A percentile compares a stretch with the other conserved stretches of the same genome.
phyloP scores from a whole-genome alignment of 2,113 vertebrate species.

The Collichthys lucidus region DNA sequence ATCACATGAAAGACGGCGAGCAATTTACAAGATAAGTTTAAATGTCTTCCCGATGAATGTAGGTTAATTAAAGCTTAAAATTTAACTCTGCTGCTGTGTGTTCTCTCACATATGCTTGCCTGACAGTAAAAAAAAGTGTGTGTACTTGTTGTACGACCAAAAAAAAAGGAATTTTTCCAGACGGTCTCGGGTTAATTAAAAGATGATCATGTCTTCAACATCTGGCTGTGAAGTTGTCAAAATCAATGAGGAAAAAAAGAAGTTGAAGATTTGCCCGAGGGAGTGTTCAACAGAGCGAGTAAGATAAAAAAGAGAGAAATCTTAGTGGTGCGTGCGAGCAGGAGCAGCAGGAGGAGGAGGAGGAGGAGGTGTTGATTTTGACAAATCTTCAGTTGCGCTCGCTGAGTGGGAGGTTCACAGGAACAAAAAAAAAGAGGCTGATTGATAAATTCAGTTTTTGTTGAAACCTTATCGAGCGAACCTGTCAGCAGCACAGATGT shows the following conservation, averaged over 20 bases:
- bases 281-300: constrained; percentile 42
- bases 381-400: constrained; percentile 22
- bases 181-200: constrained; percentile 73
- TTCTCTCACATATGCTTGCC: constrained; percentile 19
- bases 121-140: constrained; percentile 14
- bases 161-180: constrained; percentile 27
- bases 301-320: constrained; percentile 67
- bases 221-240: constrained; percentile 67
- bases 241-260: constrained; percentile 56
- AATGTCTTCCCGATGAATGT: constrained; percentile 2
- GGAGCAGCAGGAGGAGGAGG: neutral
- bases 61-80: constrained; percentile 36
- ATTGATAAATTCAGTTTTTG: constrained; percentile 35
- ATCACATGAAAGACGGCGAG: neutral
- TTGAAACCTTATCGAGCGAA: neutral
- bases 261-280: constrained; percentile 50
- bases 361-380: constrained; percentile 20
- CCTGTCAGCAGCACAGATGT: neutral
- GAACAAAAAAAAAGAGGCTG: neutral
- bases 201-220: constrained; percentile 68
- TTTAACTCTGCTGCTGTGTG: constrained; percentile 7
- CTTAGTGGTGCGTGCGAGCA: constrained; percentile 41
- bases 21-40: constrained; percentile 23
- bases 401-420: constrained; percentile 28
- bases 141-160: constrained; percentile 9